Evolutionary conservation across 2,797 vertebrate genomes (phyloP).

Genomic region (Dendrocincla fuliginosa): DNA sequence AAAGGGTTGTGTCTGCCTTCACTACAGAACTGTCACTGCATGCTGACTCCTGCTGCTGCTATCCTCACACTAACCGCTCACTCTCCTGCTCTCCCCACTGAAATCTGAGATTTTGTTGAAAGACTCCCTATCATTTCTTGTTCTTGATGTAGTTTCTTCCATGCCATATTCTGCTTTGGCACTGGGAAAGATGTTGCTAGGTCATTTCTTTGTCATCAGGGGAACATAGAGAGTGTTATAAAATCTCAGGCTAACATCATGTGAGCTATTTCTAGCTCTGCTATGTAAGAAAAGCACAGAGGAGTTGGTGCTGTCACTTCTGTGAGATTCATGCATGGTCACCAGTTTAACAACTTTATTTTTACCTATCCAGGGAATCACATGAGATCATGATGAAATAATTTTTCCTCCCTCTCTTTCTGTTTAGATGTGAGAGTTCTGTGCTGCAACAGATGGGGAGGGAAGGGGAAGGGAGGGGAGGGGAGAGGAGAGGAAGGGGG

Average conservation of each 20-base stretch:
- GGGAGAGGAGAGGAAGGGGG: too few relatives aligned
- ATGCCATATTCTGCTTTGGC: neutral
- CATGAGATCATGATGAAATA: neutral
- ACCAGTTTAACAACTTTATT: constrained; percentile 58
- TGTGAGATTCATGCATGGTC: constrained; percentile 15
- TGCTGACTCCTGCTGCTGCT: neutral
- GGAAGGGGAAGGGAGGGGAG: too few relatives aligned
- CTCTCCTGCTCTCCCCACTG: neutral
- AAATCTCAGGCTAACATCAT: neutral
- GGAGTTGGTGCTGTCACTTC: constrained; percentile 6
- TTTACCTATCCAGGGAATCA: constrained; percentile 20
- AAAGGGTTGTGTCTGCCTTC: neutral
- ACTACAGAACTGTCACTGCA: neutral
- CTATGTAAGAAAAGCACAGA: constrained; percentile 11
- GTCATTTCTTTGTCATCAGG: neutral
- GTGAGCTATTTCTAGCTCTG: constrained; percentile 16
- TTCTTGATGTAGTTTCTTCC: neutral
- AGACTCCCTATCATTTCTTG: neutral
- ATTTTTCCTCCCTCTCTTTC: neutral
- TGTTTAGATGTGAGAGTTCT: neutral
- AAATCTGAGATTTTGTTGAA: neutral
- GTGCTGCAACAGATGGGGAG: neutral
- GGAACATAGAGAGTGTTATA: neutral
- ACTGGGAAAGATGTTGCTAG: neutral
- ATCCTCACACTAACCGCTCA: neutral